phyloP scores from a whole-genome alignment of 2,888 invertebrate species.

The Ecdyonurus torrentis region DNA sequence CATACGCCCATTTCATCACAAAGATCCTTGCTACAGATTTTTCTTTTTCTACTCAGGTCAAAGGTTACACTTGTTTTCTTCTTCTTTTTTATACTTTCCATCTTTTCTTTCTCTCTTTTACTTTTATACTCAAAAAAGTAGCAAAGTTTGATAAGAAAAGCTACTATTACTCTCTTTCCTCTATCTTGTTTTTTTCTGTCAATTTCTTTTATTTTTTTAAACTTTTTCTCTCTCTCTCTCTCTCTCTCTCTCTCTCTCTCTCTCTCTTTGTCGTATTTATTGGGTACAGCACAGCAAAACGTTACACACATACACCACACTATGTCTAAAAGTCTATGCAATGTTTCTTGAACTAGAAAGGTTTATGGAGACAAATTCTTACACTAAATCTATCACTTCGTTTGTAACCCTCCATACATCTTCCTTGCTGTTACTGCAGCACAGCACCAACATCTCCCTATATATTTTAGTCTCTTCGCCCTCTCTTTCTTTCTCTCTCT shows the following conservation, averaged over 20 bases:
- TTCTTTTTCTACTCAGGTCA: not conserved
- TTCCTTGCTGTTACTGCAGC: not conserved
- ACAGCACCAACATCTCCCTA: no score
- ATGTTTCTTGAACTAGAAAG: not conserved
- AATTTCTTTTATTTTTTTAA: not conserved
- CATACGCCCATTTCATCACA: not conserved
- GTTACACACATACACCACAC: not conserved
- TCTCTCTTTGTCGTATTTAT: not conserved
- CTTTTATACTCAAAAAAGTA: no score
- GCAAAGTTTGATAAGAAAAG: no score
- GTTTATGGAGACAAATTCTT: conserved; percentile 10
- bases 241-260: not conserved
- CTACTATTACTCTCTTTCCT: no score
- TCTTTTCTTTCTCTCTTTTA: no score
- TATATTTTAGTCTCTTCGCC: no score
- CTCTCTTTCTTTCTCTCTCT: no score
- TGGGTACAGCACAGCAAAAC: not conserved
- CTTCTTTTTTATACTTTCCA: not conserved
- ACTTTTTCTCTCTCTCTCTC: not conserved
- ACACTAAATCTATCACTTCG: conserved; percentile 8
- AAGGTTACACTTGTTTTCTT: not conserved
- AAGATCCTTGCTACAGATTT: not conserved
- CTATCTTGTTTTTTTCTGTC: no score
- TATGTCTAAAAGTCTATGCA: not conserved
- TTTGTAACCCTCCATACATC: not conserved